phyloP scores from a whole-genome alignment of 2,113 vertebrate species.

The Amazona guildingii region DNA sequence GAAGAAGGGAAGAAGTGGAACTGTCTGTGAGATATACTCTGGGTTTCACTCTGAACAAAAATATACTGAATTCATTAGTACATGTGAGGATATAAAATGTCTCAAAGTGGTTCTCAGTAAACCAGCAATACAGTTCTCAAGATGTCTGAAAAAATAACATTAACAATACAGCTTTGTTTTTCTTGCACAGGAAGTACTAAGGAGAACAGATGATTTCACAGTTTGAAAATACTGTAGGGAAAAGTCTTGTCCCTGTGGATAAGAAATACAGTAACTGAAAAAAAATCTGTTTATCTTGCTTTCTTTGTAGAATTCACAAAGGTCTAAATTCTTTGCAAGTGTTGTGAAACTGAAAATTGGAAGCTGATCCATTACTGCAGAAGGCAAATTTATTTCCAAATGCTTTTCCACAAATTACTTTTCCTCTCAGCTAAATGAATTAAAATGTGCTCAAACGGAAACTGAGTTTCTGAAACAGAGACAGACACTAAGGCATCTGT shows the following conservation, averaged over 20 bases:
- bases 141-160: background rate
- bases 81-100: background rate
- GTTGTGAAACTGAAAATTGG: constrained; percentile 3
- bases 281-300: constrained; percentile 21
- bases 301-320: constrained; percentile 39
- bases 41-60: background rate
- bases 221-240: constrained; percentile 54
- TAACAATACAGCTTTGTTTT: constrained; percentile 9
- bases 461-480: constrained; percentile 32
- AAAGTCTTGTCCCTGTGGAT: constrained; percentile 48
- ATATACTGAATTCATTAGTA: background rate
- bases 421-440: constrained; percentile 17
- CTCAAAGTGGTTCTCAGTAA: background rate
- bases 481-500: constrained; percentile 19
- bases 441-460: constrained; percentile 47
- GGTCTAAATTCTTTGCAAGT: background rate
- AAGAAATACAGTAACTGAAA: background rate
- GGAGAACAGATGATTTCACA: constrained; percentile 31
- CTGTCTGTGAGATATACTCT: background rate
- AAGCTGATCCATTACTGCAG: constrained; percentile 23
- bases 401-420: constrained; percentile 32
- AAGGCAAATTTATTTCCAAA: constrained; percentile 54
- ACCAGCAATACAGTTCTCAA: background rate
- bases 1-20: background rate
- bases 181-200: constrained; percentile 3